These are phyloP conservation scores for Heliconius himera DNA, from an alignment of 1,140 invertebrate genomes.

Conservation along the genomic window DNA sequence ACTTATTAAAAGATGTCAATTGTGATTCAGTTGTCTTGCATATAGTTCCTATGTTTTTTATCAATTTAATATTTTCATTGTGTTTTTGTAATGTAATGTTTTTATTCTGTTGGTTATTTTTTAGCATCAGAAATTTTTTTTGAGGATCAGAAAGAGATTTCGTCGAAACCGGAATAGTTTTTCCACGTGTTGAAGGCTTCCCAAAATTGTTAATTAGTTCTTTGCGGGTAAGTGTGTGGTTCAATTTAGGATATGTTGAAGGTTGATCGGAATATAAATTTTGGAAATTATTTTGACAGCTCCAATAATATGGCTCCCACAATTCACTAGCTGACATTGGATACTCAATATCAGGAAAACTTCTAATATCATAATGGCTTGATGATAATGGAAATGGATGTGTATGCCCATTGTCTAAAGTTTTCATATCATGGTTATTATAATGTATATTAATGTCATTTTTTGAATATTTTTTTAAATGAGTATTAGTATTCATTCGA, in stretches of 20 bases:
- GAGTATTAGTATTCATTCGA: background rate
- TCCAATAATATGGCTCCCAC: constrained; percentile 60
- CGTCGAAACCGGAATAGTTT: constrained; percentile 2
- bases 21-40: background rate
- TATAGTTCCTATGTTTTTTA: background rate
- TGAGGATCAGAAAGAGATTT: constrained; percentile 20
- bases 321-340: constrained; percentile 53
- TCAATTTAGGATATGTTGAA: background rate
- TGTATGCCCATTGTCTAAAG: background rate
- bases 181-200: background rate
- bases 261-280: constrained; percentile 13
- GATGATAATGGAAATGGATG: constrained; percentile 32
- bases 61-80: background rate
- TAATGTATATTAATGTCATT: background rate
- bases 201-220: background rate
- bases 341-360: constrained; percentile 68
- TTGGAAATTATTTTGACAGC: constrained; percentile 23
- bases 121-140: constrained; percentile 11
- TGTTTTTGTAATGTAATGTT: background rate
- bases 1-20: background rate
- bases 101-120: background rate
- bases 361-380: constrained; percentile 39
- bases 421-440: background rate
- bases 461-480: background rate
- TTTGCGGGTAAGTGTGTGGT: background rate